A percentile compares a stretch with the other conserved stretches of the same genome.
Conservation (phyloP, 2,888 invertebrate genomes). For the Drosophila meridiana region DNA sequence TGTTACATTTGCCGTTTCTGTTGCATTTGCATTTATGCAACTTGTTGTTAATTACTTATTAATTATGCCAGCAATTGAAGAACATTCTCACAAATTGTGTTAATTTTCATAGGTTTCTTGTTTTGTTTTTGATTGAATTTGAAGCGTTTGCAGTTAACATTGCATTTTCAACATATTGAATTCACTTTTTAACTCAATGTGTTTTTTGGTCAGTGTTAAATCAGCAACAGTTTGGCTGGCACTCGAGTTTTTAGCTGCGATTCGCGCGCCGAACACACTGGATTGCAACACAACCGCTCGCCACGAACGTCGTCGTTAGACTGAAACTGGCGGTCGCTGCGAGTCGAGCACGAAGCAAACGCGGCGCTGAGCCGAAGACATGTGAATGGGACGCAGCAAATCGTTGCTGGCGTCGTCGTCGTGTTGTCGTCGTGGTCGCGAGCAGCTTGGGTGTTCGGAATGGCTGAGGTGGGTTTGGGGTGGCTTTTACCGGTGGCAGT, state of each 20-base stretch:
- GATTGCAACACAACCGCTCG: conserved; percentile 66
- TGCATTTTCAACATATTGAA: background rate
- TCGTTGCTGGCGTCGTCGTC: conserved; percentile 47
- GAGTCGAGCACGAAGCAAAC: conserved; percentile 47
- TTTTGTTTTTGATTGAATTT: background rate
- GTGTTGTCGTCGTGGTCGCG: conserved; percentile 3
- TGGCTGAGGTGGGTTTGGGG: conserved; percentile 18
- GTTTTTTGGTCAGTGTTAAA: conserved; percentile 3
- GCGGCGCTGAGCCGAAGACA: conserved; percentile 60
- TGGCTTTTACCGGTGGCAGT: conserved; percentile 62
- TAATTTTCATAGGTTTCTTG: background rate
- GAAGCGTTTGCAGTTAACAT: background rate
- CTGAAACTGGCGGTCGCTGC: conserved; percentile 56
- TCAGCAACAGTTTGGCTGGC: conserved; percentile 41
- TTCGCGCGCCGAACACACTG: background rate
- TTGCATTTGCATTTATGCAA: conserved; percentile 39
- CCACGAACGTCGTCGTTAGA: conserved; percentile 76
- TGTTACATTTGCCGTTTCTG: conserved; percentile 5
- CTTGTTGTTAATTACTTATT: conserved; percentile 31
- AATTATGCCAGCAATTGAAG: conserved; percentile 3
- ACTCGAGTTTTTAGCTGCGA: conserved; percentile 21
- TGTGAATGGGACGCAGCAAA: conserved; percentile 54
- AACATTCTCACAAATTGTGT: background rate
- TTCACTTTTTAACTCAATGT: conserved; percentile 4
- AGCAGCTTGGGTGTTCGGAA: conserved; percentile 9